Base-by-base conservation (phyloP, 1,140 invertebrate species). In the Ceratitis capitata region DNA sequence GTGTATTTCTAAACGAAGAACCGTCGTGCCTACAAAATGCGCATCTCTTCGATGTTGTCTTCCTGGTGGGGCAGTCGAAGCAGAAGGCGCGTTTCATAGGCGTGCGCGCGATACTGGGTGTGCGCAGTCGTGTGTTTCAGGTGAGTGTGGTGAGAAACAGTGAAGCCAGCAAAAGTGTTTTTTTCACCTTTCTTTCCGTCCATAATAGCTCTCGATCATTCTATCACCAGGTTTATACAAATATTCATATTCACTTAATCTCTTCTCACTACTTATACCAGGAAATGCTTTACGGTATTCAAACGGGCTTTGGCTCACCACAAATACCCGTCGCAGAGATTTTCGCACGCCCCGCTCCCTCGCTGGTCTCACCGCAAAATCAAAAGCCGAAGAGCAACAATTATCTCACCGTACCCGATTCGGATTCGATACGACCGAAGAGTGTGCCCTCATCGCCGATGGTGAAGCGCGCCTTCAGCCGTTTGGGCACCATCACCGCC, bases 251-350 rank as follows among this genome's bases (percentile, higher is more conserved):
- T 69, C 61, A 29, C 23, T 32, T 35, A 32, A 69, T 12, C 4
- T 19, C 4, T 23, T 82, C 10, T 45, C 45, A 14, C 74, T 14
- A 9, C n/a, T 94, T 95, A 87, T 97, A 97, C 89, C 96, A 98
- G 93, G 97, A 98, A 93, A 98, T 98, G 97, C 92, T 98, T 26
- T 98, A 98, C 91, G 97, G 97, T 85, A 98, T 98, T 88, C 97
- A 97, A 89, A 97, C 97, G 0, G 97, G 97, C 53, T 98, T 98
- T 90, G 97, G 97, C n/a, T 97, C 97, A 83, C 97, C 96, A 1
- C 97, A 97, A 93, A 97, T 97, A 85, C 97, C 97, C 1, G 97
- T 98, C 3, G 97, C 97, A 0, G 97, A 98, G 91, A 92, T 98
- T 74, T 92, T 98, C 69, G 96, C 97, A 0, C 94, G 97, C 84